Evolutionary conservation across 2,888 invertebrate species (phyloP).

Genomic region (Nomada lathburiana): DNA sequence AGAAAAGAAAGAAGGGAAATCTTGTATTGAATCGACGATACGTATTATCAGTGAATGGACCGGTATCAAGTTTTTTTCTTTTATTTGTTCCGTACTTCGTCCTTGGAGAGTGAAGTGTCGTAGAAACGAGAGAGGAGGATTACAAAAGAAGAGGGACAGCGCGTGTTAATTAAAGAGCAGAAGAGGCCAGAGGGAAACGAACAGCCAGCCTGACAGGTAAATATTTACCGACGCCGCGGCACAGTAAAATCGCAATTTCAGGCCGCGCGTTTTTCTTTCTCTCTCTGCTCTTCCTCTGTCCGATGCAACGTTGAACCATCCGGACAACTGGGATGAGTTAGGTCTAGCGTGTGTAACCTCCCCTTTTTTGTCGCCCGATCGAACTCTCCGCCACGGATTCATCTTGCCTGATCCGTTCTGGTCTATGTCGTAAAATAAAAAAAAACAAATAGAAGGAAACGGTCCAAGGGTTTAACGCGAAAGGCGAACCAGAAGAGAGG

Average conservation of each 20-base stretch:
- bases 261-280: conserved; percentile 56
- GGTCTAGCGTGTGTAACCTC: neutral
- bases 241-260: conserved; percentile 73
- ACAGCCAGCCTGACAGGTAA: conserved; percentile 77
- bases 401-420: conserved; percentile 23
- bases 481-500: conserved; percentile 6
- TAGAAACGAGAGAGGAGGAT: conserved; percentile 39
- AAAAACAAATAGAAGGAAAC: neutral
- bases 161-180: conserved; percentile 75
- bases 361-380: conserved; percentile 18
- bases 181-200: conserved; percentile 42
- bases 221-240: conserved; percentile 75
- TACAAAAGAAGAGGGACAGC: conserved; percentile 48
- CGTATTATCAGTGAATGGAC: conserved; percentile 26
- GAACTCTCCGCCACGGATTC: conserved; percentile 29
- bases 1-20: neutral
- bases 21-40: conserved; percentile 21
- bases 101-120: conserved; percentile 38
- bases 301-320: neutral
- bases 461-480: conserved; percentile 31
- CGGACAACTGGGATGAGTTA: neutral
- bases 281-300: neutral
- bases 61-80: conserved; percentile 7
- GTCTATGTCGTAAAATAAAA: conserved; percentile 32
- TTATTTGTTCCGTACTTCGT: conserved; percentile 1